Evolutionary conservation across 2,113 vertebrate species (phyloP).

Genomic region (Myotis brandtii): DNA sequence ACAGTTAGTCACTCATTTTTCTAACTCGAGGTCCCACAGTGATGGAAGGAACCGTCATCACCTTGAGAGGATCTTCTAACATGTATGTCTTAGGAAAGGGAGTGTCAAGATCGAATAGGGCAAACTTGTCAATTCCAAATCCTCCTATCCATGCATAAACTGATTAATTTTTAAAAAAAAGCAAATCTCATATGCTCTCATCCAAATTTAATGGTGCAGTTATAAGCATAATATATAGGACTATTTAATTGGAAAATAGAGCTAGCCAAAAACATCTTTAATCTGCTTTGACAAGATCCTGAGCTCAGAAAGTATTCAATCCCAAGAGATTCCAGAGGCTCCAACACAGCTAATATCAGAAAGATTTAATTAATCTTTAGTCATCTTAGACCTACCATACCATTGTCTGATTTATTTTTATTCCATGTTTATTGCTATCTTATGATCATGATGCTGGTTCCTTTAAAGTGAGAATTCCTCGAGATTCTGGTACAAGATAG

Average conservation of each 20-base stretch:
- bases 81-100: not conserved
- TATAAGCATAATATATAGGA: not conserved
- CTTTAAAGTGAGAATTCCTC: not conserved
- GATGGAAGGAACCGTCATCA: not conserved
- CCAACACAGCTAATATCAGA: not conserved
- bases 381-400: not conserved
- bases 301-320: not conserved
- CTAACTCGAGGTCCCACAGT: not conserved
- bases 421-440: not conserved
- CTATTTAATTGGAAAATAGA: not conserved
- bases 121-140: not conserved
- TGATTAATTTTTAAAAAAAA: not conserved
- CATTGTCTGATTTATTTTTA: not conserved
- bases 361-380: not conserved
- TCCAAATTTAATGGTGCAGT: not conserved
- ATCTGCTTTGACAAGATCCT: conserved; percentile 26
- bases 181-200: not conserved
- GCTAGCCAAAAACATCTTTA: conserved; percentile 2
- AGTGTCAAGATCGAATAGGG: not conserved
- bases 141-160: not conserved
- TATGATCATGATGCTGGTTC: not conserved
- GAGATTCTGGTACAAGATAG: not conserved
- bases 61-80: not conserved
- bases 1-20: not conserved
- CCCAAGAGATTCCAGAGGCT: not conserved